phyloP scores from a whole-genome alignment of 2,113 vertebrate species.

The Tetraodon nigroviridis region DNA sequence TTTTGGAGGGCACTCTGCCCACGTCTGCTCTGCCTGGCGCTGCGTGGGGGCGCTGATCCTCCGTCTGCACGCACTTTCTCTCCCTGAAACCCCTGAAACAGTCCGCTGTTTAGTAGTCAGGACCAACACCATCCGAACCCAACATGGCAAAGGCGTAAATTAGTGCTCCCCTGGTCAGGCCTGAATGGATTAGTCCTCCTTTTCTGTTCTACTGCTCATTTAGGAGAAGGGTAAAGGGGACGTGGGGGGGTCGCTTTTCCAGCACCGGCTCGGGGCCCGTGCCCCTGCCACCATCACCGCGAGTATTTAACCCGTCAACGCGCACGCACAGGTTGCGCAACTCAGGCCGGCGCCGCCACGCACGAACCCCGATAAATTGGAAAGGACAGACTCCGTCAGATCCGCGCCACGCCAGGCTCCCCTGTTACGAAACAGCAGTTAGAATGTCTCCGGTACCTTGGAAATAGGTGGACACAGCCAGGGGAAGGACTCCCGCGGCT shows the following conservation, averaged over 20 bases:
- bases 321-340: neutral
- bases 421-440: neutral
- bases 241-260: slow-evolving; percentile 21
- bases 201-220: slow-evolving; percentile 51
- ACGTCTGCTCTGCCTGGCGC: neutral
- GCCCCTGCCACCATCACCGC: slow-evolving; percentile 32
- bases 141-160: slow-evolving; percentile 77
- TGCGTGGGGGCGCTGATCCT: slow-evolving; percentile 22
- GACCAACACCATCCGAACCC: slow-evolving; percentile 67
- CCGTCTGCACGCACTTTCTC: slow-evolving; percentile 41
- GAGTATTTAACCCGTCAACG: slow-evolving; percentile 8
- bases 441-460: neutral
- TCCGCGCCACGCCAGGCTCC: neutral
- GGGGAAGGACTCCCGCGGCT: neutral
- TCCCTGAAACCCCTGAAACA: slow-evolving; percentile 69
- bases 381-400: slow-evolving; percentile 17
- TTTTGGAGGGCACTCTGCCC: neutral
- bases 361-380: neutral
- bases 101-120: slow-evolving; percentile 78
- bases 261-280: slow-evolving; percentile 20
- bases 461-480: neutral
- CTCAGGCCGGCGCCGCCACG: neutral
- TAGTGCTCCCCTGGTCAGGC: slow-evolving; percentile 67
- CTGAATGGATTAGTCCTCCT: slow-evolving; percentile 64
- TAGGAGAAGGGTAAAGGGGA: slow-evolving; percentile 8